Conservation (phyloP, 2,797 vertebrate genomes). For the Etheostoma perlongum region DNA sequence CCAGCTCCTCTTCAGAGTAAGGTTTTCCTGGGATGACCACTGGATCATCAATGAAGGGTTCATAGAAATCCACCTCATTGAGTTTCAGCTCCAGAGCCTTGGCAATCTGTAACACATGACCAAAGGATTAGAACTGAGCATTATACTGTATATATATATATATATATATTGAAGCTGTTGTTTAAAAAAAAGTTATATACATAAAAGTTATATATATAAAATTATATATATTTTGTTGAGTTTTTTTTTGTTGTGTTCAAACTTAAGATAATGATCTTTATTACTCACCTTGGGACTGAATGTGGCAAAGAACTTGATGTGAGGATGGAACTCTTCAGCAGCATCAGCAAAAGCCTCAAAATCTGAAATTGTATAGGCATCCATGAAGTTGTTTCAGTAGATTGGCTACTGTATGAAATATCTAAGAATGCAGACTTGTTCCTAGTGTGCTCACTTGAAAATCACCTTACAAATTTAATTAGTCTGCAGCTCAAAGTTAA, state of each 20-base stretch:
- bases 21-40: conserved; percentile 91
- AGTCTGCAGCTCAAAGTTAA: conserved; percentile 8
- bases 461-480: background rate
- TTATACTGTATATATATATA: too few relatives aligned
- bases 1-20: conserved; percentile 90
- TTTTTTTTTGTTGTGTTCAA: background rate
- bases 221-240: too few relatives aligned
- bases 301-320: conserved; percentile 92
- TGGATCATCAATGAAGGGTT: conserved; percentile 91
- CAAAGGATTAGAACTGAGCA: conserved; percentile 13
- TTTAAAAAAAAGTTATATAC: too few relatives aligned
- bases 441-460: conserved; percentile 9
- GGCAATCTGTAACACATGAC: conserved; percentile 82
- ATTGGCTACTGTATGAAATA: conserved; percentile 25
- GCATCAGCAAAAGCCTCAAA: conserved; percentile 89
- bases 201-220: too few relatives aligned
- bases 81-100: conserved; percentile 89
- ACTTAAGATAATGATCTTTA: background rate
- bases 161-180: too few relatives aligned
- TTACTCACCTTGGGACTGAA: conserved; percentile 89
- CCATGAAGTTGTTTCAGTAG: conserved; percentile 48
- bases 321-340: conserved; percentile 93
- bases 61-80: conserved; percentile 94
- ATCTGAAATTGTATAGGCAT: conserved; percentile 82
- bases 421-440: conserved; percentile 37